phyloP scores from a whole-genome alignment of 2,797 vertebrate genomes.

The Pseudopleuronectes americanus region DNA sequence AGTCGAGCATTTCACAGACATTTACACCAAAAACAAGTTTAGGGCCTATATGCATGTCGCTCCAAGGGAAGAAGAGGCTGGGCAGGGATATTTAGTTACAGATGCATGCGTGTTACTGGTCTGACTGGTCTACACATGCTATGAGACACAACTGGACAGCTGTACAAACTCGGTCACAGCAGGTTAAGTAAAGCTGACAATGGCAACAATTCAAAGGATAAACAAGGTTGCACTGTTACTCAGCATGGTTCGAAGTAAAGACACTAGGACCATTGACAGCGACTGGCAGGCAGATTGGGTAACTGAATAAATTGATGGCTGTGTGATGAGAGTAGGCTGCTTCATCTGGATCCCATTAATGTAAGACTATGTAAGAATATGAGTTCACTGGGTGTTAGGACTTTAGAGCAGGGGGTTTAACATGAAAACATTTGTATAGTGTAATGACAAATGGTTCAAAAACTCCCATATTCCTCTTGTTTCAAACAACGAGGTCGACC shows the following conservation, averaged over 20 bases:
- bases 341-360: no score
- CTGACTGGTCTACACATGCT: conserved; percentile 30
- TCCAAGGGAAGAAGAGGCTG: conserved; percentile 9
- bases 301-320: neutral
- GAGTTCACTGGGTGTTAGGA: no score
- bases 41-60: conserved; percentile 42
- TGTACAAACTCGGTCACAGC: conserved; percentile 10
- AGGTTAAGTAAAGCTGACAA: conserved; percentile 1
- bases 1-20: conserved; percentile 29
- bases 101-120: conserved; percentile 42
- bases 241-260: neutral
- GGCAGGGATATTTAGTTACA: conserved; percentile 53
- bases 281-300: conserved; percentile 12
- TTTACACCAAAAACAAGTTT: conserved; percentile 41
- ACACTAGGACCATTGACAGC: conserved; percentile 3
- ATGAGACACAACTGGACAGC: conserved; percentile 35
- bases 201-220: conserved; percentile 13
- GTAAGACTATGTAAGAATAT: no score
- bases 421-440: neutral
- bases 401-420: neutral
- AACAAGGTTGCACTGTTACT: conserved; percentile 1
- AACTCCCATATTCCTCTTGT: conserved; percentile 15
- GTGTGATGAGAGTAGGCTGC: neutral
- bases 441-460: conserved; percentile 4
- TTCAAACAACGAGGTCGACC: conserved; percentile 24